Conservation (phyloP, 1,140 invertebrate species). For the Vanessa tameamea region DNA sequence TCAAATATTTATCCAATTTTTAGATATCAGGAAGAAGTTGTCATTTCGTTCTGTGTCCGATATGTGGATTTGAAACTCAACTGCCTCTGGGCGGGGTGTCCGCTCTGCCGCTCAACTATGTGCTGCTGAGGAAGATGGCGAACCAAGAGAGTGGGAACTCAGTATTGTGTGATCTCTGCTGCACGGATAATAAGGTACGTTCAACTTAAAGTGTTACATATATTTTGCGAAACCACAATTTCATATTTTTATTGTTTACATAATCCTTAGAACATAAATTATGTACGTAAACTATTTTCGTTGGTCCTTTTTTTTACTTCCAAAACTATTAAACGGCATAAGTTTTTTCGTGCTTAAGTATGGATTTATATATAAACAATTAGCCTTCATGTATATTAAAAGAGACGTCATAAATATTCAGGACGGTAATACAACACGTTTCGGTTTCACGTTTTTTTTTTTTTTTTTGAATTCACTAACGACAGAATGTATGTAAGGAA, state of each 20-base stretch:
- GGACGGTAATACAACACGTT: too few relatives aligned
- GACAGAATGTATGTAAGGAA: not conserved
- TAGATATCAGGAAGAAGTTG: slow-evolving; percentile 69
- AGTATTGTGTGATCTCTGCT: slow-evolving; percentile 82
- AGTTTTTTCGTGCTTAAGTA: too few relatives aligned
- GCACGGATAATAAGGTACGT: slow-evolving; percentile 78
- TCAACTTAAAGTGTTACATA: not conserved
- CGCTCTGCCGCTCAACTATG: slow-evolving; percentile 81
- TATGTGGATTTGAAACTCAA: slow-evolving; percentile 76
- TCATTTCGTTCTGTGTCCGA: slow-evolving; percentile 78
- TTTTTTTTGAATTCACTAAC: too few relatives aligned
- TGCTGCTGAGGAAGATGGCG: slow-evolving; percentile 81
- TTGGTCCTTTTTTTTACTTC: too few relatives aligned
- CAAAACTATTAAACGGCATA: too few relatives aligned
- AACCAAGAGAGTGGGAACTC: slow-evolving; percentile 71
- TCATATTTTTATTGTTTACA: not conserved
- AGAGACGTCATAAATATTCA: too few relatives aligned
- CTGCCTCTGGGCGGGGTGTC: slow-evolving; percentile 78
- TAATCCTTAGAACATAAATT: too few relatives aligned
- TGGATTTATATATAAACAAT: too few relatives aligned
- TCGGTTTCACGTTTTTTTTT: too few relatives aligned
- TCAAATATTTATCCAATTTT: not conserved
- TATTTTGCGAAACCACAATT: not conserved
- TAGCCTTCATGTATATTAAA: too few relatives aligned
- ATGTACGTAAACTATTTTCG: too few relatives aligned